Evolutionary conservation across 1,140 invertebrate species (phyloP), one percentile per base, ranked within the genome.

Genomic region (Drosophila paulistorum): DNA sequence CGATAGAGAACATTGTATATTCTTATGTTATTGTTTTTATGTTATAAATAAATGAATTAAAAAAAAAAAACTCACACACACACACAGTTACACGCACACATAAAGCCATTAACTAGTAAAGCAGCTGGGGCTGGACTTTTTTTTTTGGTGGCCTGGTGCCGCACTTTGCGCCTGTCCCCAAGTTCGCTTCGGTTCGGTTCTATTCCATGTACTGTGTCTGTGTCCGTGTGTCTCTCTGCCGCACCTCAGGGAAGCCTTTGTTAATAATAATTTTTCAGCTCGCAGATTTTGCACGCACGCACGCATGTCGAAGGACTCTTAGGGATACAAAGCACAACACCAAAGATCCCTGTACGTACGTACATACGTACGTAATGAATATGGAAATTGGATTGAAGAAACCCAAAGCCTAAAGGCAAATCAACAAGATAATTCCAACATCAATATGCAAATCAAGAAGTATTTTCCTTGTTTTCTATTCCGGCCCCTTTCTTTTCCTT

Each of bases 221-320:
- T n/a, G n/a, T n/a, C n/a, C 67, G 39, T 58, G 65, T 57, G 9
- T 37, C 9, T 39, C 37, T 39, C 39, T 67, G 74, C 42, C 77
- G 67, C 77, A 81, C 82, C 79, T 67, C 72, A 59, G 71, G n/a
- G 75, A 69, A 79, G 70, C 76, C 83, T 77, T 86, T 86, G 83
- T 86, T 86, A 82, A 86, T 86, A 74, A 77, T 78, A 78, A 79
- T 87, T 68, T 78, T 81, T 79, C 54, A 55, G 37, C 68, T 82
- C 76, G 65, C 80, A 83, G 83, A 86, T 86, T 86, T 86, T 42
- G 79, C 81, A 85, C 74, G 81, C 76, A 82, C 82, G 45, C 45
- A 51, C 17, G 45, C 20, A 79, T 77, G 68, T 72, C 48, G 45
- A 62, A 39, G 33, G 68, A 51, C 37, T 39, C 63, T 61, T 71